Base-by-base conservation (phyloP, 2,888 invertebrate genomes). In the Drosophila formosana region DNA sequence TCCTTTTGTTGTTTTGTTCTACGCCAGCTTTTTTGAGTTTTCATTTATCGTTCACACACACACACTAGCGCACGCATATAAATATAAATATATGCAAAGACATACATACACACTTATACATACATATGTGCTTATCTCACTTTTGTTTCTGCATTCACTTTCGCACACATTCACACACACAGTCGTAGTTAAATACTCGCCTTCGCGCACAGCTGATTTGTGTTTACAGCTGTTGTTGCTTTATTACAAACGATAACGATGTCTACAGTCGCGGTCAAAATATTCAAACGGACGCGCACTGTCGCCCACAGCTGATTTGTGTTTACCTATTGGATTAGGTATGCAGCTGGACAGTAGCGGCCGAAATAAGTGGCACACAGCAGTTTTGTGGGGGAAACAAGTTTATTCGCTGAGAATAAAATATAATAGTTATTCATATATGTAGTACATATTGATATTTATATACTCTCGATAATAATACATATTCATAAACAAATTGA, bases 401-500 rank as follows among this genome's bases (percentile, higher is more conserved):
- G 50, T 76, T 79, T 76, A 76, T 76, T 76, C 76, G 66, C 66
- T 46, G 63, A 63, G 70, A 69, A 79, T 74, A 63, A 87, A 72
- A 72, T 75, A 79, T 70, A 75, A 37, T 68, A 76, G 46, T 64
- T 13, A 79, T 51, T 67, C 71, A 79, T 77, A 65, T 80, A 69
- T 66, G 78, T 72, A 72, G 74, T 80, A 74, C 75, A 82, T 82
- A 70, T 78, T 57, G 49, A 73, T 78, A 60, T 79, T 65, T 53
- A 66, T 79, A 63, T 74, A 85, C 58, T 72, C 58, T 75, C 70
- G 72, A 68, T 82, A 82, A 85, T 82, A 88, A 82, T 82, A 82
- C 88, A 80, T 79, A 70, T 79, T 73, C 71, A 86, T 86, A 73
- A 86, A 85, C 71, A 72, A 82, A 79, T 69, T 73, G 73, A 75